Conservation (phyloP, 2,797 vertebrate genomes). For the Anguilla anguilla region DNA sequence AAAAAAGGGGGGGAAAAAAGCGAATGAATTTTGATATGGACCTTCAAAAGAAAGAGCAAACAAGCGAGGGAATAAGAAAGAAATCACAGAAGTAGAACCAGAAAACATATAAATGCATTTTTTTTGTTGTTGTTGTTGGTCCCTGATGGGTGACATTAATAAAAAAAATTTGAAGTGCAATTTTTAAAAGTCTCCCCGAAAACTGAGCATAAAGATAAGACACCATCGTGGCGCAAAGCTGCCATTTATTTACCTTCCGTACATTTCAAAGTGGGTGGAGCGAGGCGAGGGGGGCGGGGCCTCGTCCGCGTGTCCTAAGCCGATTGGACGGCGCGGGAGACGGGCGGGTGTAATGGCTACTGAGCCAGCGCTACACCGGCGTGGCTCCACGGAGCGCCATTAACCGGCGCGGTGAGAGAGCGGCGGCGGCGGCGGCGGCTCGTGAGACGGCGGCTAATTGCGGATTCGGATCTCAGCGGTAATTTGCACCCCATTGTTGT, state of each 20-base stretch:
- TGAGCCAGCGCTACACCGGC: background rate
- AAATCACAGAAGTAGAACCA: background rate
- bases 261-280: background rate
- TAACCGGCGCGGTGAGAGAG: conserved; percentile 48
- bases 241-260: no score
- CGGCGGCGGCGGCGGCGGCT: conserved; percentile 22
- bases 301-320: background rate
- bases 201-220: background rate
- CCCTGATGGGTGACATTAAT: background rate
- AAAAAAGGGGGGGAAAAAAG: background rate
- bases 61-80: background rate
- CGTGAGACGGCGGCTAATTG: conserved; percentile 52
- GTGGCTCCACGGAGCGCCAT: background rate
- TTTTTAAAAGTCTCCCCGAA: background rate
- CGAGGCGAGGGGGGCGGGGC: background rate
- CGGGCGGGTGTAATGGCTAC: background rate
- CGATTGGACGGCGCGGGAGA: background rate
- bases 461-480: conserved; percentile 48
- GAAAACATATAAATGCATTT: background rate
- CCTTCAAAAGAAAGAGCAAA: background rate
- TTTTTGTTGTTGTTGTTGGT: background rate
- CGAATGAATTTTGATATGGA: background rate
- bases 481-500: conserved; percentile 59
- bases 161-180: background rate
- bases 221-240: background rate